phyloP scores from a whole-genome alignment of 2,888 invertebrate species.

The Ramazzottius varieornatus region DNA sequence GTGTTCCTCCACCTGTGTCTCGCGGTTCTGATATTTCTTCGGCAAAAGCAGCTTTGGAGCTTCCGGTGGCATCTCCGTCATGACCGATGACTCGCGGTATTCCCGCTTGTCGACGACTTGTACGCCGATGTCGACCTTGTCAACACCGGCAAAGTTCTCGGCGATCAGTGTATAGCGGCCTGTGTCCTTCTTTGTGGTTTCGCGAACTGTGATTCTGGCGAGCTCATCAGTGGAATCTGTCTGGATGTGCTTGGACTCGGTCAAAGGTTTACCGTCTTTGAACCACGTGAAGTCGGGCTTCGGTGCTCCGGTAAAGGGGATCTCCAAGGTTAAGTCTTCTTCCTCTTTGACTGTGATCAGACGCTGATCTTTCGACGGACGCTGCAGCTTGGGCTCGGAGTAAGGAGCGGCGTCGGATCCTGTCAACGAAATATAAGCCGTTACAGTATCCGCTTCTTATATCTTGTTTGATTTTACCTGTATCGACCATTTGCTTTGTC shows the following conservation, averaged over 20 bases:
- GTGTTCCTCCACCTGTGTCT: slow-evolving; percentile 17
- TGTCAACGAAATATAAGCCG: no score
- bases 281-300: slow-evolving; percentile 18
- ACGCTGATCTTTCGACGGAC: not conserved
- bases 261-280: slow-evolving; percentile 12
- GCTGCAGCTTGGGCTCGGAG: not conserved
- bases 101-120: slow-evolving; percentile 16
- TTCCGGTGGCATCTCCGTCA: slow-evolving; percentile 25
- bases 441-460: no score
- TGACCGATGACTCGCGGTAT: not conserved
- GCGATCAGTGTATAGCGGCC: slow-evolving; percentile 22
- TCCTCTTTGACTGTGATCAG: slow-evolving; percentile 10
- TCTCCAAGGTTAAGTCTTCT: slow-evolving; percentile 23
- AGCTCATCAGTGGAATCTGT: not conserved
- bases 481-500: not conserved
- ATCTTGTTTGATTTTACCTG: no score
- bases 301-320: slow-evolving; percentile 19
- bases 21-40: not conserved
- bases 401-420: not conserved
- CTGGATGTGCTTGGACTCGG: slow-evolving; percentile 3
- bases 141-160: slow-evolving; percentile 22
- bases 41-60: slow-evolving; percentile 9
- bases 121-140: slow-evolving; percentile 15
- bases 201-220: not conserved
- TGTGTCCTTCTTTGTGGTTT: slow-evolving; percentile 17